Evolutionary conservation across 2,113 vertebrate genomes (phyloP), one percentile per base, ranked within the genome.

Genomic region (Myrmecophaga tridactyla): DNA sequence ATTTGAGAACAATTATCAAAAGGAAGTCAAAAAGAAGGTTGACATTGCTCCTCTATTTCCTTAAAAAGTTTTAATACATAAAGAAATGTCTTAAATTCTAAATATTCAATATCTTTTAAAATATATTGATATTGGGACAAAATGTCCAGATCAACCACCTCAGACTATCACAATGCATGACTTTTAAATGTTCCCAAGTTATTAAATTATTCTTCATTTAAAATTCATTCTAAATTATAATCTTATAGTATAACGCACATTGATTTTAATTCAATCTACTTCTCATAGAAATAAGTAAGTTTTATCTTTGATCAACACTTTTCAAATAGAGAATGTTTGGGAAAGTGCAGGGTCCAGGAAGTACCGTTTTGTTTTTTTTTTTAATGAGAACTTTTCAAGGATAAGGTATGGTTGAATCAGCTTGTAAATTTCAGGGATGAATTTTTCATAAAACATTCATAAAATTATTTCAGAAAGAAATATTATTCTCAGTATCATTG

Each of bases 381-480:
- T 51, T 27, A 69, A 60, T 27, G 58, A 65, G 10, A 78, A 21
- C 3, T 53, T 87, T 94, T 62, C 8, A 70, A 11, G 62, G 43
- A 21, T 58, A 70, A 63, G 5, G 2, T 73, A 75, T 39, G 15
- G 53, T 36, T 67, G 2, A 80, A 70, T 67, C 29, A 60, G 12
- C 10, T 53, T 94, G 67, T 43, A 43, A 82, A 53, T 69, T 75
- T 15, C 20, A 65, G 69, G 6, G 17, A 77, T 69, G 9, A 86
- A n/a, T 58, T 56, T 69, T 94, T 93, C 15, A 90, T 73, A 56
- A 85, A 95, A 70, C 12, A 23, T 34, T 63, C 36, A 90, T 65
- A 43, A 0, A 92, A 34, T 78, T 73, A 21, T 36, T 41, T 56
- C 14, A 78, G 7, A 85, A 87, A 34, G 13, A 63, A 88, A 29